A percentile compares a stretch with the other conserved stretches of the same genome.
Conservation (phyloP, 2,797 vertebrate genomes). For the Cryptoblepharus egeriae region DNA sequence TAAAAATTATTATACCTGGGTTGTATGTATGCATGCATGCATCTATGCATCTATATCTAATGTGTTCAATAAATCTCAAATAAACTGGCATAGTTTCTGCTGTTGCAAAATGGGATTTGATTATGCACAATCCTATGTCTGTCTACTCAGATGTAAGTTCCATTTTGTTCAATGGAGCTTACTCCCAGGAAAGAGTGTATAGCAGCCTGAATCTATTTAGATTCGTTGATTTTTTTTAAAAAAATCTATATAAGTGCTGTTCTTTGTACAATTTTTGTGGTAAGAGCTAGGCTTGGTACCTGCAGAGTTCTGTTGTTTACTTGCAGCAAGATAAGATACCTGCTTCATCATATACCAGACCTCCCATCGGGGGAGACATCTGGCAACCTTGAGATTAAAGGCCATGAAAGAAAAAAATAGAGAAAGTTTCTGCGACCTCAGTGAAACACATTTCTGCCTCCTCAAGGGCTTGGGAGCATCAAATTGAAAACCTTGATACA, state of each 20-base stretch:
- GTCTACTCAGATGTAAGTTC: neutral
- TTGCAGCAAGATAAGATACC: conserved; percentile 14
- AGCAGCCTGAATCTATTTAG: neutral
- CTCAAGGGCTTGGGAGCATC: conserved; percentile 33
- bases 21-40: too few species aligned
- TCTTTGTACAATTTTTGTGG: neutral
- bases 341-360: conserved; percentile 19
- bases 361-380: conserved; percentile 14
- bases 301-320: conserved; percentile 13
- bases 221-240: neutral
- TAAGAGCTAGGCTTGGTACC: neutral
- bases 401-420: conserved; percentile 20
- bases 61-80: neutral
- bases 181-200: too few species aligned
- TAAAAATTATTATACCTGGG: too few species aligned
- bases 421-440: conserved; percentile 24
- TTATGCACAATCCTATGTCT: too few species aligned
- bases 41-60: too few species aligned
- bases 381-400: conserved; percentile 32
- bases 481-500: conserved; percentile 51
- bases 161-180: too few species aligned
- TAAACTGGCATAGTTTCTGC: neutral
- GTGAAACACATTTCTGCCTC: conserved; percentile 24
- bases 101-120: neutral
- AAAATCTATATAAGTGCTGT: neutral